Percentiles rank a stretch among this genome's conserved stretches.
phyloP scores from a whole-genome alignment of 2,797 vertebrate genomes.

The Brotula barbata region DNA sequence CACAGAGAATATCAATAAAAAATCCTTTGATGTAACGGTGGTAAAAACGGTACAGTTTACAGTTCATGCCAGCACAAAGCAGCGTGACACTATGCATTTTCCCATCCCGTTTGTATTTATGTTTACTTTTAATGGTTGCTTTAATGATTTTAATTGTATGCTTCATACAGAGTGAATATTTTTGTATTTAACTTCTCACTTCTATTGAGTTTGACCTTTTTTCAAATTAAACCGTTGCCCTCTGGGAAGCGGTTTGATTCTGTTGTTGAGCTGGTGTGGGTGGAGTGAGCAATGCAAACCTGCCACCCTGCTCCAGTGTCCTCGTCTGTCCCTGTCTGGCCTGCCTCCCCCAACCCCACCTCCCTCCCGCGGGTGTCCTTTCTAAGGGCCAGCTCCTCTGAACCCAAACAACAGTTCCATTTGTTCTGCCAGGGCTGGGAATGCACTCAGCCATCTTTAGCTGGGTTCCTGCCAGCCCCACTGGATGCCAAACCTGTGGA shows the following conservation, averaged over 20 bases:
- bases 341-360: constrained; percentile 44
- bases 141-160: constrained; percentile 1
- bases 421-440: constrained; percentile 75
- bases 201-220: constrained; percentile 26
- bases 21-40: constrained; percentile 17
- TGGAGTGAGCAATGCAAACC: constrained; percentile 57
- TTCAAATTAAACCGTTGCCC: constrained; percentile 25
- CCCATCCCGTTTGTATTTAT: constrained; percentile 1
- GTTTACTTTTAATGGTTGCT: background rate
- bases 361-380: constrained; percentile 63
- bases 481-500: constrained; percentile 69
- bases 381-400: constrained; percentile 72
- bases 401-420: constrained; percentile 77
- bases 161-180: background rate
- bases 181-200: constrained; percentile 27
- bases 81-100: background rate
- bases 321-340: constrained; percentile 71
- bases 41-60: constrained; percentile 8
- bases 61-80: constrained; percentile 10
- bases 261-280: constrained; percentile 57
- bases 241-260: constrained; percentile 46
- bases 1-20: constrained; percentile 27
- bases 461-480: constrained; percentile 59
- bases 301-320: constrained; percentile 66
- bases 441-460: constrained; percentile 72